phyloP scores from a whole-genome alignment of 2,113 vertebrate species.

The Caretta caretta region DNA sequence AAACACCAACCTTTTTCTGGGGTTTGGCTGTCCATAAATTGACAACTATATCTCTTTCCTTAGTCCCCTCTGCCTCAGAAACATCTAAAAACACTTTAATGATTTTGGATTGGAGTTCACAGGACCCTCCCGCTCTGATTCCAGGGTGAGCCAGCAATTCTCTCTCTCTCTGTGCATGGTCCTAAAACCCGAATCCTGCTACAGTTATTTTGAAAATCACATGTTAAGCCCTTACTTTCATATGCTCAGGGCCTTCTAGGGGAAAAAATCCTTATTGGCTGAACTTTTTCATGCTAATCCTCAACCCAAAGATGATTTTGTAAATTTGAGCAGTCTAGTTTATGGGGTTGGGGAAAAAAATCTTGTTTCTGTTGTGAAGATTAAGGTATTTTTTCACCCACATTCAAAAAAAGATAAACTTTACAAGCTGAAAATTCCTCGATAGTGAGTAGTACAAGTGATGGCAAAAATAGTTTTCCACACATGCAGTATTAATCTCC shows the following conservation, averaged over 20 bases:
- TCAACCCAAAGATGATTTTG: not conserved
- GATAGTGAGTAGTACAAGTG: not conserved
- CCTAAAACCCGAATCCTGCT: not conserved
- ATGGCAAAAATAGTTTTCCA: not conserved
- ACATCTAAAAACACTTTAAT: not conserved
- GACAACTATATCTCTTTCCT: not conserved
- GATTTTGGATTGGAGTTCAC: not conserved
- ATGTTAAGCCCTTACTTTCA: not conserved
- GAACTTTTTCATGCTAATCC: not conserved
- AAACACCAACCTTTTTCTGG: not conserved
- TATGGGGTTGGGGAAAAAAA: not conserved
- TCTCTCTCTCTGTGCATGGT: not conserved
- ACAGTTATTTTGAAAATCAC: not conserved
- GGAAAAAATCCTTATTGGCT: not conserved
- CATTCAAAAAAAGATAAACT: not conserved
- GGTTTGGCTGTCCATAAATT: not conserved
- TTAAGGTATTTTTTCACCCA: not conserved
- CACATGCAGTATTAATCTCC: not conserved
- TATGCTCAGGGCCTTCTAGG: not conserved
- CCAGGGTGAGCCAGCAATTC: not conserved
- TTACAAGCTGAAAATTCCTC: not conserved
- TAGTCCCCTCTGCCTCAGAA: not conserved
- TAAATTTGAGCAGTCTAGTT: not conserved
- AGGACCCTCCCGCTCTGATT: not conserved
- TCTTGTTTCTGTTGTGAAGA: not conserved